Evolutionary conservation across 2,113 vertebrate species (phyloP), one percentile per base, ranked within the genome.

Genomic region (Cololabis saira): DNA sequence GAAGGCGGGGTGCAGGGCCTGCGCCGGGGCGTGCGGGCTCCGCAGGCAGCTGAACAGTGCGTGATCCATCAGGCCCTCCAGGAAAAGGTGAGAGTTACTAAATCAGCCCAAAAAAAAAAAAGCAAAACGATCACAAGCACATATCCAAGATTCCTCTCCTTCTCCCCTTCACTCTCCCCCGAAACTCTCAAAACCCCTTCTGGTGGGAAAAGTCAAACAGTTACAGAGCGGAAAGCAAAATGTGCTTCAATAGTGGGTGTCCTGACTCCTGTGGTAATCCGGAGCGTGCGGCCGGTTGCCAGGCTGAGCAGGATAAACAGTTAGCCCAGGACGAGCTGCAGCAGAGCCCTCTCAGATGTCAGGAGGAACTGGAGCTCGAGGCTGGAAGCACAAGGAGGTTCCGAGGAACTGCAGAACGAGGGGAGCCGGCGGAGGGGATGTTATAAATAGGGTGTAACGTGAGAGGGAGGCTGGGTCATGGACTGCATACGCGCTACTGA

Each of bases 361-460:
- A 94, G 92, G 87, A 92, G 85, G 76, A 76, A 62, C 90, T 85
- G 91, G 90, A 94, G 95, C 94, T 94, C 91, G 90, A 86, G 91
- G 94, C 94, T 68, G 77, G 78, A 72, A 88, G 84, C 80, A 81
- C 78, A 67, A 95, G 95, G 95, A 95, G 95, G 94, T 96, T 95
- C 95, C 92, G 90, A 85, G 87, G 94, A 95, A 90, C 92, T 92
- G 94, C 92, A 92, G 80, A 90, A 81, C 92, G 93, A 90, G 95
- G 94, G 94, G 94, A 95, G 95, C 93, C 90, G 67, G 93, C 92
- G 82, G 90, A 84, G 94, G 90, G 91, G 95, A 96, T 93, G 96
- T 95, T 98, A 99, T 98, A 99, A 99, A 98, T 98, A 97, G 96
- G 93, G 90, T 96, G 96, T 98, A 98, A 98, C 84, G 94, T 97